A percentile compares a stretch with the other conserved stretches of the same genome.
These are phyloP conservation scores for Archegozetes longisetosus DNA, from an alignment of 1,140 invertebrate species.

Conservation along the genomic window DNA sequence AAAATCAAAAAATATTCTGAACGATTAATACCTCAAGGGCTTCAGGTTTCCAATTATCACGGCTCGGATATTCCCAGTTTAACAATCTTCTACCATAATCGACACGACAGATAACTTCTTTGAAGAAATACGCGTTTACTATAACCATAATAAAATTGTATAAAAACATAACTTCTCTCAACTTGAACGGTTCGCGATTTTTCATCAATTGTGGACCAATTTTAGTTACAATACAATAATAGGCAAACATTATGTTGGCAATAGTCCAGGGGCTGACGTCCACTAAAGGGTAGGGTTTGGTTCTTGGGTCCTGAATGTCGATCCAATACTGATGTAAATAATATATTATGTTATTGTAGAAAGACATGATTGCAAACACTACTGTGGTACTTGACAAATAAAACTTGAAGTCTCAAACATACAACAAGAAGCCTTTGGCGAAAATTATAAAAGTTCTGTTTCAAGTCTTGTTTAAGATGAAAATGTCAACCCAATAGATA, in stretches of 20 bases:
- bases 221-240: constrained; percentile 13
- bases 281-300: constrained; percentile 12
- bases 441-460: too few relatives aligned
- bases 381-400: too few relatives aligned
- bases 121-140: constrained; percentile 14
- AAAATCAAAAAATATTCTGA: too few relatives aligned
- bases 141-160: constrained; percentile 18
- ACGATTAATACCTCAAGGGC: too few relatives aligned
- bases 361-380: too few relatives aligned
- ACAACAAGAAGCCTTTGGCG: too few relatives aligned
- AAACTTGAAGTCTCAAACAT: too few relatives aligned
- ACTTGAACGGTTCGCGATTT: constrained; percentile 15
- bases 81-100: constrained; percentile 4
- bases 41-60: too few relatives aligned
- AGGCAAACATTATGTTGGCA: constrained; percentile 7
- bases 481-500: too few relatives aligned
- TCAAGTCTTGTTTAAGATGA: too few relatives aligned
- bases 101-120: neutral
- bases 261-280: constrained; percentile 13
- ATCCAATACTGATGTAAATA: constrained; percentile 16
- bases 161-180: constrained; percentile 13
- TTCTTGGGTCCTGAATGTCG: constrained; percentile 11
- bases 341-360: too few relatives aligned
- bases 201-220: constrained; percentile 19
- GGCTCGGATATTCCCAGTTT: too few relatives aligned